phyloP scores from a whole-genome alignment of 2,888 invertebrate genomes.

The Palloptera scutellata region DNA sequence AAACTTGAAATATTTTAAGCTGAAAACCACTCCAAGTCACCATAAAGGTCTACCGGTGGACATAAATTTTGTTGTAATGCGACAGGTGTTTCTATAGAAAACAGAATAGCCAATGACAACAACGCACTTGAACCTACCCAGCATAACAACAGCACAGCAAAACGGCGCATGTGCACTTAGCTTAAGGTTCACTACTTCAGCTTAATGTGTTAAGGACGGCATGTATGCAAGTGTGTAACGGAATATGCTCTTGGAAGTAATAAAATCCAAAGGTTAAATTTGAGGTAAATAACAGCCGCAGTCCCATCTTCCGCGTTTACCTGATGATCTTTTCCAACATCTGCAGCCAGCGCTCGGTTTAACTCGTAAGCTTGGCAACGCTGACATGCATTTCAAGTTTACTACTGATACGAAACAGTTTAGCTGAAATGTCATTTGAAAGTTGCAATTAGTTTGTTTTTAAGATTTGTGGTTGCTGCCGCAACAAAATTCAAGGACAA shows the following conservation, averaged over 20 bases:
- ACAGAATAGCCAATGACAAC: conserved; percentile 33
- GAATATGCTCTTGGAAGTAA: neutral
- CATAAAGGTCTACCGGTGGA: conserved; percentile 62
- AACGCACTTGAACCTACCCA: neutral
- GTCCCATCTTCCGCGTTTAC: neutral
- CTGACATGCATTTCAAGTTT: neutral
- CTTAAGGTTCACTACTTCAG: conserved; percentile 30
- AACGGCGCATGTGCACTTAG: conserved; percentile 34
- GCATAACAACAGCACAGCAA: conserved; percentile 13
- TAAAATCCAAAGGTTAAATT: neutral
- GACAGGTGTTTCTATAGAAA: conserved; percentile 61
- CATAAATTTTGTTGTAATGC: conserved; percentile 63
- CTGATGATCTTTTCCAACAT: neutral
- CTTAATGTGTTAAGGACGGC: conserved; percentile 8
- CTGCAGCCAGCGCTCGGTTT: neutral
- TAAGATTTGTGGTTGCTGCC: neutral
- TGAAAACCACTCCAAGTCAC: conserved; percentile 27
- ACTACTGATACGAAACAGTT: neutral
- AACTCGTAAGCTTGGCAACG: neutral
- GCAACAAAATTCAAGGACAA: neutral
- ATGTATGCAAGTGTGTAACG: neutral
- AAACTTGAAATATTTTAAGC: conserved; percentile 32
- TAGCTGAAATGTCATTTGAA: conserved; percentile 2
- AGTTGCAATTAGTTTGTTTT: conserved; percentile 1
- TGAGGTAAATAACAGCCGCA: neutral